Conservation (phyloP, 2,797 vertebrate genomes). For the Perodicticus potto region DNA sequence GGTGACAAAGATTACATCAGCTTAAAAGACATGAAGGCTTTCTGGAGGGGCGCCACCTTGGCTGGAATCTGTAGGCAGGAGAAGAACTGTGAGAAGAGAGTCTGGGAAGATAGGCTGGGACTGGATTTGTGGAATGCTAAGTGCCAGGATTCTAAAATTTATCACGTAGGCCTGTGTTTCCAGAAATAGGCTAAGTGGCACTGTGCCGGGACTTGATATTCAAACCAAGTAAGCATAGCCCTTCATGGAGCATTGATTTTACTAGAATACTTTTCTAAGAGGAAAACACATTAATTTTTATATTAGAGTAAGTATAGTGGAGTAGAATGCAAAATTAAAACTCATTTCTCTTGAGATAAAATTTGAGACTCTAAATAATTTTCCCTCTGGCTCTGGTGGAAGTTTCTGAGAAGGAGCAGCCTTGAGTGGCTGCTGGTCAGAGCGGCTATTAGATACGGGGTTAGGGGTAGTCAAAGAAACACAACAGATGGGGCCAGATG, state of each 20-base stretch:
- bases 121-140: not conserved
- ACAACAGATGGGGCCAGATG: not conserved
- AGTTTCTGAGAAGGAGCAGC: not conserved
- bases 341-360: not conserved
- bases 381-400: not conserved
- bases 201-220: not conserved
- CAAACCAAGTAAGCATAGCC: not conserved
- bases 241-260: conserved; percentile 9
- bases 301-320: not conserved
- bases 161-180: not conserved
- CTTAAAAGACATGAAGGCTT: not conserved
- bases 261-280: not conserved
- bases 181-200: not conserved
- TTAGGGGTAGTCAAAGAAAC: not conserved
- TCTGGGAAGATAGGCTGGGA: not conserved
- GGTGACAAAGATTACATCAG: not conserved
- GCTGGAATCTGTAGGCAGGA: not conserved
- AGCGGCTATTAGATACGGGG: not conserved
- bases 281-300: conserved; percentile 29
- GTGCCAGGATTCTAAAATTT: not conserved
- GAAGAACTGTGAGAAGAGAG: not conserved
- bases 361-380: not conserved
- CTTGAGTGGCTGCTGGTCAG: not conserved
- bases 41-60: not conserved
- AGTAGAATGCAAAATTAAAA: not conserved